Conservation (phyloP, 2,797 vertebrate genomes). For the Acipenser transmontanus region DNA sequence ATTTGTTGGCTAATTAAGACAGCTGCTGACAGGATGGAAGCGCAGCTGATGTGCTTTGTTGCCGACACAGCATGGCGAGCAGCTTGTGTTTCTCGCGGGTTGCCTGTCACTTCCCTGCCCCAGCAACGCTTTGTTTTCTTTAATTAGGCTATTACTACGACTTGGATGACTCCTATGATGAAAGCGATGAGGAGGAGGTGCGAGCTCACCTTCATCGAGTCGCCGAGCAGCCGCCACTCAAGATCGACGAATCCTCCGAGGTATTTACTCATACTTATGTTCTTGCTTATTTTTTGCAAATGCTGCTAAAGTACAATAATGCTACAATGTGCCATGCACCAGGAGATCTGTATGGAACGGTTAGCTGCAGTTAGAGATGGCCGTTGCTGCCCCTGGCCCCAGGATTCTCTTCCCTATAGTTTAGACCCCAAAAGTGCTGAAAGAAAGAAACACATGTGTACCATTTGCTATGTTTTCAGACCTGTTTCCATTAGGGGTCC, state of each 20-base stretch:
- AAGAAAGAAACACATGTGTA: too few species aligned
- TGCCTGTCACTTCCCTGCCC: not conserved
- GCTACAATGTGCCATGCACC: too few species aligned
- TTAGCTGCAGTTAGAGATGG: too few species aligned
- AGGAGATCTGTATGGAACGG: too few species aligned
- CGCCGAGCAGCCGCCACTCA: constrained; percentile 86
- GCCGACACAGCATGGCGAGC: not conserved
- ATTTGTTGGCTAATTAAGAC: constrained; percentile 16
- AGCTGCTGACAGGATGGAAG: constrained; percentile 10
- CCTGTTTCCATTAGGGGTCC: too few species aligned
- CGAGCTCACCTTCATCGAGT: constrained; percentile 88
- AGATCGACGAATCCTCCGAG: constrained; percentile 88
- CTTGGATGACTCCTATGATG: constrained; percentile 92
- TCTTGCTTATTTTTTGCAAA: too few species aligned
- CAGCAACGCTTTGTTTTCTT: constrained; percentile 15
- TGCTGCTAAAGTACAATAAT: too few species aligned
- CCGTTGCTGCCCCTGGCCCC: too few species aligned
- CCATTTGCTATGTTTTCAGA: too few species aligned
- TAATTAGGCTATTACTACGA: constrained; percentile 90
- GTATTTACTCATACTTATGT: constrained; percentile 41
- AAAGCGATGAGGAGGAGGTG: constrained; percentile 95
- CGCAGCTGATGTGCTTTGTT: constrained; percentile 1
- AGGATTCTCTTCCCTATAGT: too few species aligned
- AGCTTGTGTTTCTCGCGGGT: not conserved
- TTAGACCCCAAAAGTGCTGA: too few species aligned